Evolutionary conservation across 2,113 vertebrate genomes (phyloP).

Genomic region (Megaleporinus macrocephalus): DNA sequence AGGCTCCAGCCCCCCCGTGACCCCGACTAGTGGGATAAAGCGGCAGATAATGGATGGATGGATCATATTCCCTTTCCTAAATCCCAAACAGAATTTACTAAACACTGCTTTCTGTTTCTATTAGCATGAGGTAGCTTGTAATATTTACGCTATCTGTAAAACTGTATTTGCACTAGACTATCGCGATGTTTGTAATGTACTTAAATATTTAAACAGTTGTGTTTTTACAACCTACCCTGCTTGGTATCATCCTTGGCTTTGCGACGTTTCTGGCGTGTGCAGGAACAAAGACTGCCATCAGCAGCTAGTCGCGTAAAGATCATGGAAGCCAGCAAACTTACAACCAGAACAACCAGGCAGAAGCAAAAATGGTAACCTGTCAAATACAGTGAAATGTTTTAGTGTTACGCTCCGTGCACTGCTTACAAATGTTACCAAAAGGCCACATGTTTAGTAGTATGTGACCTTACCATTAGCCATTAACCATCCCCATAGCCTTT

Average conservation of each 20-base stretch:
- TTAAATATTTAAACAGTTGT: neutral
- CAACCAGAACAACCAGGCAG: slow-evolving; percentile 69
- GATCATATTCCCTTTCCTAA: too few species aligned
- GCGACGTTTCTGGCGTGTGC: too few species aligned
- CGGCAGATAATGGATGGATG: too few species aligned
- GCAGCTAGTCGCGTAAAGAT: slow-evolving; percentile 64
- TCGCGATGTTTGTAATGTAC: neutral
- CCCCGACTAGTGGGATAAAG: too few species aligned
- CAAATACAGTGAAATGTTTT: slow-evolving; percentile 4
- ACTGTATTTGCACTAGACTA: neutral
- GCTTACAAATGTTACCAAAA: neutral
- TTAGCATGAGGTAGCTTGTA: neutral
- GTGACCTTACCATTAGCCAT: neutral
- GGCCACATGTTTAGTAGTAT: neutral
- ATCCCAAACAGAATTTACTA: too few species aligned
- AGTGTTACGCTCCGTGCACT: neutral
- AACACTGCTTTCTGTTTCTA: too few species aligned
- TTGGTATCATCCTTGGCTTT: too few species aligned
- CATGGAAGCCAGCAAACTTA: slow-evolving; percentile 74
- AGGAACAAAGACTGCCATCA: slow-evolving; percentile 52
- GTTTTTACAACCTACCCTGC: slow-evolving; percentile 4
- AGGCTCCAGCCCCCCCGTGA: too few species aligned
- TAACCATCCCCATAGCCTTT: neutral
- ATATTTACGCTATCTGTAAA: neutral
- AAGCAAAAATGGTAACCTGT: slow-evolving; percentile 75